Percentiles rank a stretch among this genome's conserved stretches.
phyloP scores from a whole-genome alignment of 2,888 invertebrate species.

The Pemphredon lugubris region DNA sequence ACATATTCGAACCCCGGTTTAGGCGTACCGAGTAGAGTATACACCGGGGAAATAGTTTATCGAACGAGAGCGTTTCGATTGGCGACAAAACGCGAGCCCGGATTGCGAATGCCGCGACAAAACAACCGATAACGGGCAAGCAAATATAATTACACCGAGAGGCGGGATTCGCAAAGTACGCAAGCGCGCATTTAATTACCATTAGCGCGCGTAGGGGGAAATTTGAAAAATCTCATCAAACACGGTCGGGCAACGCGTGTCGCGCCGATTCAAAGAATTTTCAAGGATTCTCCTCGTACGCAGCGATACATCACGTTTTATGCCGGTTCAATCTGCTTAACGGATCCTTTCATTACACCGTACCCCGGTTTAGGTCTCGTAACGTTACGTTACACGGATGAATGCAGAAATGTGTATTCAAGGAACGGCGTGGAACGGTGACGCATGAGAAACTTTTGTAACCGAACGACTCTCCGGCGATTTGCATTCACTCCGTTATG shows the following conservation, averaged over 20 bases:
- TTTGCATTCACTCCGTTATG: conserved; percentile 53
- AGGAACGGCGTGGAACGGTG: conserved; percentile 7
- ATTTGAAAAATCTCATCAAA: background rate
- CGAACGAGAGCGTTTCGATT: background rate
- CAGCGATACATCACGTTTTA: background rate
- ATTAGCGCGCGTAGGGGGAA: background rate
- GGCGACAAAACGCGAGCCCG: background rate
- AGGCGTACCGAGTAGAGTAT: background rate
- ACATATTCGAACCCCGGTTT: background rate
- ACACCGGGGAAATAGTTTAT: conserved; percentile 9
- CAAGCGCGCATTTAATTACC: background rate
- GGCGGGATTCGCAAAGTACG: too few species aligned
- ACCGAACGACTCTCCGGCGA: conserved; percentile 22
- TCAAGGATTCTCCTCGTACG: background rate
- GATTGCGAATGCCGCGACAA: background rate
- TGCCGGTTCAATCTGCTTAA: background rate
- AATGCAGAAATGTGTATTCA: background rate
- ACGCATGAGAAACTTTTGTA: conserved; percentile 52
- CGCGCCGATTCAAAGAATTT: background rate
- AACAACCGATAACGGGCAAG: too few species aligned
- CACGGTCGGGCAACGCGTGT: too few species aligned
- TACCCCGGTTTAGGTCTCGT: too few species aligned
- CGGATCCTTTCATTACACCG: background rate
- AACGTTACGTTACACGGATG: background rate
- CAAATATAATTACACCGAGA: background rate